Evolutionary conservation across 2,113 vertebrate genomes (phyloP).

Genomic region (Plectropomus leopardus): DNA sequence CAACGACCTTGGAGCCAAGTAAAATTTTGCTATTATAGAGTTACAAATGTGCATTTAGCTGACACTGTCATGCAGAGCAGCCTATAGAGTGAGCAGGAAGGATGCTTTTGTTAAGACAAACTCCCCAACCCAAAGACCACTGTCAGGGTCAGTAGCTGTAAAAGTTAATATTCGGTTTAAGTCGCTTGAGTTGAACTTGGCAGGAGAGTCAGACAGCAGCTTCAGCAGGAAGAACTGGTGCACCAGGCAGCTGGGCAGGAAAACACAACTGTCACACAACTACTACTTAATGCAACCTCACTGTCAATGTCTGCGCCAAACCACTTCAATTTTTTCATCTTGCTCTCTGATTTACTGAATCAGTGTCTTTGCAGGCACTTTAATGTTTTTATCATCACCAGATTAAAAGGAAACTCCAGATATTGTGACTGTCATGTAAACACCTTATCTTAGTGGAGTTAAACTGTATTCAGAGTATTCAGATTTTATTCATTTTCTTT

Average conservation of each 20-base stretch:
- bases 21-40: slow-evolving; percentile 41
- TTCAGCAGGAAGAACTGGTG: slow-evolving; percentile 33
- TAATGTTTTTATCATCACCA: slow-evolving; percentile 10
- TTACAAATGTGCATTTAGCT: slow-evolving; percentile 45
- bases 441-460: neutral
- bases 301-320: neutral
- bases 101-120: slow-evolving; percentile 3
- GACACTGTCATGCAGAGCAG: slow-evolving; percentile 20
- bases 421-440: slow-evolving; percentile 4
- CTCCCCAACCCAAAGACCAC: slow-evolving; percentile 16
- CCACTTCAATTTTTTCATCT: neutral
- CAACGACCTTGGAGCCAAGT: slow-evolving; percentile 44
- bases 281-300: slow-evolving; percentile 8
- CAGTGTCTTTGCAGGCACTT: neutral
- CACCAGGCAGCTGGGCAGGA: slow-evolving; percentile 5
- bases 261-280: slow-evolving; percentile 42
- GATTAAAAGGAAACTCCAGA: slow-evolving; percentile 9
- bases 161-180: slow-evolving; percentile 13
- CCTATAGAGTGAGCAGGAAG: slow-evolving; percentile 2
- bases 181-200: slow-evolving; percentile 10
- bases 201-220: slow-evolving; percentile 22
- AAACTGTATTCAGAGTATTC: neutral
- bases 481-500: slow-evolving; percentile 4
- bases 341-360: slow-evolving; percentile 16
- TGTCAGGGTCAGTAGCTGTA: slow-evolving; percentile 17